Percentiles rank a stretch among this genome's conserved stretches.
phyloP scores from a whole-genome alignment of 2,888 invertebrate genomes.

The Drosophila mettleri region DNA sequence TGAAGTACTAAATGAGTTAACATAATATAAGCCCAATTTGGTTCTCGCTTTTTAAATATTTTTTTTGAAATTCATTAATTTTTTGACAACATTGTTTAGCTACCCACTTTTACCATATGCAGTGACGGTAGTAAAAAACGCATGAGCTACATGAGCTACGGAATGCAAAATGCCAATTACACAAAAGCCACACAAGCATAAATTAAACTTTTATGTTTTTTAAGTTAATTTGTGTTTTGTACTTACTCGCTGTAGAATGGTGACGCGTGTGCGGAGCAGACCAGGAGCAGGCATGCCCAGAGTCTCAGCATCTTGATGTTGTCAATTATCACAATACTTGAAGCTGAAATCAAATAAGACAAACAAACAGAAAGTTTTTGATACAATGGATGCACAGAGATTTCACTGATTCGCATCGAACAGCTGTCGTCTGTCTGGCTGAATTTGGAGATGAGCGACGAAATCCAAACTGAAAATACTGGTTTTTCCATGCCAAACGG shows the following conservation, averaged over 20 bases:
- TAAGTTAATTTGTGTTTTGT: slow-evolving; percentile 1
- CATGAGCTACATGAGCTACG: slow-evolving; percentile 20
- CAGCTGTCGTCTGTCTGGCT: slow-evolving; percentile 70
- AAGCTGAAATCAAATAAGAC: slow-evolving; percentile 18
- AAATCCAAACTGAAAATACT: slow-evolving; percentile 55
- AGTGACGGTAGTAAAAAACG: neutral
- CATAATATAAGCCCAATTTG: neutral
- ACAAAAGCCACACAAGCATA: slow-evolving; percentile 48
- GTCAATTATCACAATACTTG: slow-evolving; percentile 31
- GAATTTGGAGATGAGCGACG: slow-evolving; percentile 9
- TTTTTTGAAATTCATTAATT: no score
- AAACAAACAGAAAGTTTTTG: slow-evolving; percentile 54
- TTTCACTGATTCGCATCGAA: slow-evolving; percentile 53
- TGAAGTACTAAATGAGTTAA: neutral
- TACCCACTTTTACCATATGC: neutral
- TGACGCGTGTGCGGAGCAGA: slow-evolving; percentile 52
- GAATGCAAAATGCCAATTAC: slow-evolving; percentile 16
- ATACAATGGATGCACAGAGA: slow-evolving; percentile 23
- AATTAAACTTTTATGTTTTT: slow-evolving; percentile 7
- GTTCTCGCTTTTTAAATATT: neutral
- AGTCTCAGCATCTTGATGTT: slow-evolving; percentile 57
- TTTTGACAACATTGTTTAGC: neutral
- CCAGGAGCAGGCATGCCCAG: slow-evolving; percentile 66
- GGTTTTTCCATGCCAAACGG: slow-evolving; percentile 64
- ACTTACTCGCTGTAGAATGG: slow-evolving; percentile 77